Evolutionary conservation across 1,140 invertebrate genomes (phyloP).

Genomic region (Acromyrmex echinatior): DNA sequence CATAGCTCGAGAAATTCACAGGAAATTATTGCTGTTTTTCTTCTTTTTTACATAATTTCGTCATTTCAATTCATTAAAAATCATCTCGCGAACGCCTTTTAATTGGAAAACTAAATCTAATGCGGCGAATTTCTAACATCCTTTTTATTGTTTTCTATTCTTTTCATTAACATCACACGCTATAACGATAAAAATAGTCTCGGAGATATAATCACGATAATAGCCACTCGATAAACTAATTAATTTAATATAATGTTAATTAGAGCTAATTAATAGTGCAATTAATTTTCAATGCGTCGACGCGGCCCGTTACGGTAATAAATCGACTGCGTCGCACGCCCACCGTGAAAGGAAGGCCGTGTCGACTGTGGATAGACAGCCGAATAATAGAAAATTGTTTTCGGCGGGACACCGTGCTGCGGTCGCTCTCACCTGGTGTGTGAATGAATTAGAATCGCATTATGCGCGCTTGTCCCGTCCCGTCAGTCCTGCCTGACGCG

Average conservation of each 20-base stretch:
- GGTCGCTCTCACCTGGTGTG: slow-evolving; percentile 52
- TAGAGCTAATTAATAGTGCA: slow-evolving; percentile 42
- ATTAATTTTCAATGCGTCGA: slow-evolving; percentile 46
- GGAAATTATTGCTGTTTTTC: neutral
- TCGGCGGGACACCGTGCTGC: slow-evolving; percentile 25
- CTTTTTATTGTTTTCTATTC: neutral
- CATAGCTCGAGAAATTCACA: neutral
- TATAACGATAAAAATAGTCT: neutral
- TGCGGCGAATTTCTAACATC: neutral
- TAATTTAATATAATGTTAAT: slow-evolving; percentile 41
- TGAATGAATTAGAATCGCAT: slow-evolving; percentile 63
- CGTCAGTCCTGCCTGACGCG: slow-evolving; percentile 26
- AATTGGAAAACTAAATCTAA: neutral
- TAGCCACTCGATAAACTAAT: slow-evolving; percentile 13
- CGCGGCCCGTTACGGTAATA: slow-evolving; percentile 18
- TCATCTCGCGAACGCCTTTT: neutral
- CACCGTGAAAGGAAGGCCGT: slow-evolving; percentile 37
- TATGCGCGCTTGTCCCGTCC: slow-evolving; percentile 27
- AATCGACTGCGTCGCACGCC: slow-evolving; percentile 40
- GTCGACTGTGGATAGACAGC: slow-evolving; percentile 42
- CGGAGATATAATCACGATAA: neutral
- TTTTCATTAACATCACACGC: neutral
- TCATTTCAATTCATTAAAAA: slow-evolving; percentile 20
- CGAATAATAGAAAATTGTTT: slow-evolving; percentile 64
- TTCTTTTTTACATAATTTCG: neutral